Base-by-base conservation (phyloP, 1,140 invertebrate species). In the Harlomillsia oculata region DNA sequence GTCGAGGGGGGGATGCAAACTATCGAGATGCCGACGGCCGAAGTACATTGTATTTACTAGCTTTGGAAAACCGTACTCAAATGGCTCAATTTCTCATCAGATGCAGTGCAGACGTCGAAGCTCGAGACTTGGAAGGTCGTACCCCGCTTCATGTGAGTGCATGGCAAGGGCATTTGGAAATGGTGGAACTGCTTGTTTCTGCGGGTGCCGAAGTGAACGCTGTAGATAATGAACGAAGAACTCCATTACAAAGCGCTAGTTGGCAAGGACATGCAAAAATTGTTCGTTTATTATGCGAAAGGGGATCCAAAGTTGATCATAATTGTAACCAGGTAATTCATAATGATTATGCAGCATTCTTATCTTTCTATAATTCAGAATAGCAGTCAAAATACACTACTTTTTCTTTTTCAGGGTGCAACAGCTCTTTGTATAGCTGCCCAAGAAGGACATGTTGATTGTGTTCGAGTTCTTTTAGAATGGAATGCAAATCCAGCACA, bases 231-330 rank as follows among this genome's bases (percentile, higher is more conserved):
- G 92, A 95, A 69, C 81, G 82, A 44, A 77, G 92, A 36, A 94
- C 90, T 0, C 85, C 92, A 5, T 71, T 96, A 53, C 91, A 95
- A 73, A 91, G 88, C 16, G 91, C 91, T n/a, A 86, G 89, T 45
- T 96, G 91, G 91, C 87, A 94, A 70, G 92, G 92, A 8, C 87
- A 94, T 66, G 80, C 82, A 21, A 78, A 82, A 49, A 87, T 91
- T 32, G 89, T 96, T 37, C 77, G 83, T 46, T 73, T 93, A 32
- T 73, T 97, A 9, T 72, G 93, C 14, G 81, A 84, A 67, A 78
- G 82, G 62, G 82, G 84, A 5, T 75, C 90, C 0, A 74, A 77
- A 54, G 85, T 90, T 14, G 84, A 94, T 74, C 89, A 94, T 68
- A 86, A 87, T 8, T 96, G 92, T 69, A 92, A 91, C 70, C 63